Conservation (phyloP, 2,888 invertebrate species). For the Agrotis clavis region DNA sequence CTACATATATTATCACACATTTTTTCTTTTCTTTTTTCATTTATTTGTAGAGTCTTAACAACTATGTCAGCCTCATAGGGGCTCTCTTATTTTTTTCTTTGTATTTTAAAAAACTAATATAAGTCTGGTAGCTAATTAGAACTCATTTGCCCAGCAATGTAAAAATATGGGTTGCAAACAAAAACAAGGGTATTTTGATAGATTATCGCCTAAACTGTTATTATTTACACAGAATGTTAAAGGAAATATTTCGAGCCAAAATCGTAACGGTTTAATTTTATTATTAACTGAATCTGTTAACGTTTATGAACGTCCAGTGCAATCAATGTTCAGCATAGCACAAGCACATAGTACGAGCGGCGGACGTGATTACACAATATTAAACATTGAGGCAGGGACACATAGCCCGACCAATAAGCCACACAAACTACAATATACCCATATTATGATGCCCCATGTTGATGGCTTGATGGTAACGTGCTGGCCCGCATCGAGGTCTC, state of each 20-base stretch:
- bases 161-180: not conserved
- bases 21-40: too few species aligned
- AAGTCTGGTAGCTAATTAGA: too few species aligned
- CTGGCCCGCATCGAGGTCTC: constrained; percentile 27
- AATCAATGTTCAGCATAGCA: constrained; percentile 28
- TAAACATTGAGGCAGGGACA: constrained; percentile 43
- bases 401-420: constrained; percentile 42
- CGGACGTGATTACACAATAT: constrained; percentile 38
- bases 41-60: too few species aligned
- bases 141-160: not conserved
- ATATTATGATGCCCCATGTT: constrained; percentile 23
- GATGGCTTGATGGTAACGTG: constrained; percentile 39
- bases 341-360: constrained; percentile 11
- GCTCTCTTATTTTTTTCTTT: too few species aligned
- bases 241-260: not conserved
- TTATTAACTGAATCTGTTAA: constrained; percentile 19
- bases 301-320: constrained; percentile 19
- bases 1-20: not conserved
- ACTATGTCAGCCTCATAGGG: too few species aligned
- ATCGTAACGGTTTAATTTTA: constrained; percentile 8
- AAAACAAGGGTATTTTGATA: not conserved
- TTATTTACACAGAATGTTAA: not conserved
- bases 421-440: constrained; percentile 26
- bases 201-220: too few species aligned
- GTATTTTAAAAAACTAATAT: too few species aligned